Evolutionary conservation across 2,797 vertebrate species (phyloP), one percentile per base, ranked within the genome.

Genomic region (Crocodylus rhombifer): DNA sequence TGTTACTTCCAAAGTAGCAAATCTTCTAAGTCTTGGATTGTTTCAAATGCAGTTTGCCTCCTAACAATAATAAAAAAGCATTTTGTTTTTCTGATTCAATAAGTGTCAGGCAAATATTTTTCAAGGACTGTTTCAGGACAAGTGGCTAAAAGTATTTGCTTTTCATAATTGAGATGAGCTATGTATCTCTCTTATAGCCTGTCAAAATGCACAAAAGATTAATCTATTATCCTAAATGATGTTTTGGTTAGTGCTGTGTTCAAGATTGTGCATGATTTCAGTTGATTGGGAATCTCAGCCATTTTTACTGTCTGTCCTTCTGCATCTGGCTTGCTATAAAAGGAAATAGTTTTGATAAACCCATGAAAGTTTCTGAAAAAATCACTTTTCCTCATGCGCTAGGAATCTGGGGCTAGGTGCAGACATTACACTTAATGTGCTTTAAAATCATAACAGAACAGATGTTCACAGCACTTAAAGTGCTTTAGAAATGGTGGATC

Each of bases 1-100:
- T 74, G 14, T 84, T 95, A 28, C 51, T 91, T 55, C 56, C 51
- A 21, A 79, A 94, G 62, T 33, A 82, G 25, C 79, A 71, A 64
- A 16, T 79, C 67, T 80, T 86, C 36, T 84, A 60, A 79, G 25
- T 89, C 0, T 0, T 42, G 36, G 30, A n/a, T 91, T 82, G 81
- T 87, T 95, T 93, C 89, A 91, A 94, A 82, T 82, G 61, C 25
- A 77, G 14, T 79, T 92, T 92, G 25, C 81, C 64, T 95, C 33
- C 64, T 84, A 18, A 80, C 82, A 67, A 78, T 86, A 90, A 55
- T 78, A 65, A 84, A 12, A 60, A 76, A 77, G 25, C n/a, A 63
- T 88, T 78, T 87, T 4, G 55, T 88, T 94, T 77, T 77, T 67
- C 77, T 89, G 55, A 89, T 86, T 90, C 82, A 79, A 10, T 82